These are phyloP conservation scores for Palaemon carinicauda DNA, from an alignment of 1,140 invertebrate genomes.

Conservation along the genomic window DNA sequence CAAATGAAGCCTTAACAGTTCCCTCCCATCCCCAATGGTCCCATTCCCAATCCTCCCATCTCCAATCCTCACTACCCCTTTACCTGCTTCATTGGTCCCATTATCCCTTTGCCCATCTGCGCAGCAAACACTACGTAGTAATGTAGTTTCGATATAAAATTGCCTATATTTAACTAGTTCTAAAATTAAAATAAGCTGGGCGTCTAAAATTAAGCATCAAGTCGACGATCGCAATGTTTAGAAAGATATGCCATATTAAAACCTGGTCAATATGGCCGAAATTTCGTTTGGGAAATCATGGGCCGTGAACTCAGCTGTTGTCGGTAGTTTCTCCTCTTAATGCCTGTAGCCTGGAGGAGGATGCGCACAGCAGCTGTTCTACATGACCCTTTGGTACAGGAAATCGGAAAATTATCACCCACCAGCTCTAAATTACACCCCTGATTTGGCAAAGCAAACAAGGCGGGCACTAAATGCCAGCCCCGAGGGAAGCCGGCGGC, in stretches of 20 bases:
- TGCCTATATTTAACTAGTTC: neutral
- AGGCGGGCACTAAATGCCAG: conserved; percentile 16
- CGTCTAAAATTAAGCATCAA: conserved; percentile 12
- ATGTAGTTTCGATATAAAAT: neutral
- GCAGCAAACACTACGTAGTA: no score
- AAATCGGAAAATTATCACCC: conserved; percentile 53
- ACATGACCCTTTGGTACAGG: conserved; percentile 38
- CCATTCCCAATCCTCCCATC: neutral
- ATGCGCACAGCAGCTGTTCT: conserved; percentile 33
- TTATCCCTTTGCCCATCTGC: neutral
- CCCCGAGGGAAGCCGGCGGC: neutral
- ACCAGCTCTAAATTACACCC: conserved; percentile 33
- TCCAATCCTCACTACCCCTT: neutral
- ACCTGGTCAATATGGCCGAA: neutral
- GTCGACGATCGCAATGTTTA: neutral
- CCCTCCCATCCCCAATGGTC: neutral
- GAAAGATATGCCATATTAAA: no score
- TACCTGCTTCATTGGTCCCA: neutral
- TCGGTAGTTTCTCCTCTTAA: conserved; percentile 12
- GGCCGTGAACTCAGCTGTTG: neutral
- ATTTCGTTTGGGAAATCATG: neutral
- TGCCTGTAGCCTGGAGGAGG: neutral
- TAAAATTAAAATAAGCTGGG: conserved; percentile 10
- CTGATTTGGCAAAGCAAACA: conserved; percentile 52
- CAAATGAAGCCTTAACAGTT: neutral